A percentile compares a stretch with the other conserved stretches of the same genome.
These are phyloP conservation scores for Ectropis crepuscularia DNA, from an alignment of 2,888 invertebrate genomes.

Conservation along the genomic window DNA sequence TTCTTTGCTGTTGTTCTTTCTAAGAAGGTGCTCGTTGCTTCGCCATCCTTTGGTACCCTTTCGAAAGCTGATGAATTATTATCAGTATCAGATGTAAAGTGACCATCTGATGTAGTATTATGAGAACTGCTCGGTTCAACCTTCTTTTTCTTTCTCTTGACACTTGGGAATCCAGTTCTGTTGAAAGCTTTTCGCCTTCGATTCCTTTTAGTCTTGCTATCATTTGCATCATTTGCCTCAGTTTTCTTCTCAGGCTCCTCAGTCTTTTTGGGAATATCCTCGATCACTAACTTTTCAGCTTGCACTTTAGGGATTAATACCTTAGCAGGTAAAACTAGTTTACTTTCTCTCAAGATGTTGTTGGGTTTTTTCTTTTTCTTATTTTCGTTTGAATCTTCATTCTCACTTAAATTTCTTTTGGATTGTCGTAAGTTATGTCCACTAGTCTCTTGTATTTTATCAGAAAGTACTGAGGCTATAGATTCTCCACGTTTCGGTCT, in stretches of 20 bases:
- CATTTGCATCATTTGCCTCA: constrained; percentile 57
- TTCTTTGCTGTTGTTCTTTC: constrained; percentile 83
- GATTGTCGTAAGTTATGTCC: constrained; percentile 78
- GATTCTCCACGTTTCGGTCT: constrained; percentile 77
- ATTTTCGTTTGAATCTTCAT: constrained; percentile 69
- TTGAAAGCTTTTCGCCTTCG: constrained; percentile 92
- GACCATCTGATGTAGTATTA: constrained; percentile 64
- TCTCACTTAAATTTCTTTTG: constrained; percentile 73
- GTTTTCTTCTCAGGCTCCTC: constrained; percentile 58
- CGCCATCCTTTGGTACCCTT: constrained; percentile 88
- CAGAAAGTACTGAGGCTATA: constrained; percentile 78
- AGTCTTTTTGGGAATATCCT: constrained; percentile 63
- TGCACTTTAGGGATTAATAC: constrained; percentile 72
- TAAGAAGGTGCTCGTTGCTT: constrained; percentile 87
- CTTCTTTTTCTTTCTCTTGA: constrained; percentile 93
- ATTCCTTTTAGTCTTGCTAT: constrained; percentile 73
- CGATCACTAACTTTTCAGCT: constrained; percentile 65
- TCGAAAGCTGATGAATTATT: constrained; percentile 83
- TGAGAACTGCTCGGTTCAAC: constrained; percentile 57
- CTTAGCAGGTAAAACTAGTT: constrained; percentile 74
- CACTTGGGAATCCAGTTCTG: constrained; percentile 94
- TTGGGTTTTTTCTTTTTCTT: constrained; percentile 76
- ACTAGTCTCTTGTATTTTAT: constrained; percentile 78
- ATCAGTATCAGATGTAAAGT: constrained; percentile 74
- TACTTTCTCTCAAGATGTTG: constrained; percentile 77